Base-by-base conservation (phyloP, 2,888 invertebrate species). In the Nysson spinosus region DNA sequence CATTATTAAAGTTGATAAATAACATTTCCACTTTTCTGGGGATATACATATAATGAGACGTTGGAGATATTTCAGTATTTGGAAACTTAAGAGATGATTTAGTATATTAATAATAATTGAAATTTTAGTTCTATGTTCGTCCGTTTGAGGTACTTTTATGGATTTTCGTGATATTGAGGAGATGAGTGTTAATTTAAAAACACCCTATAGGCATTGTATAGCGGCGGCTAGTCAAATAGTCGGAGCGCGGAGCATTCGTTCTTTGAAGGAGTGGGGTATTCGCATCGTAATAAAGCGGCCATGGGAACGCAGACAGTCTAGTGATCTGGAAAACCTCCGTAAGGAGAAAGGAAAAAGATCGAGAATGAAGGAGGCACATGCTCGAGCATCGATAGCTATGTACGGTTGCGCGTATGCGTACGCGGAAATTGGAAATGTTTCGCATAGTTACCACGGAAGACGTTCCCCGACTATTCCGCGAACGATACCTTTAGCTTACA, bases 381-480 rank as follows among this genome's bases (percentile, higher is more conserved):
- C 20, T 39, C 55, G 26, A 34, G 20, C 55, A 35, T 44, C 62
- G 58, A 66, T 54, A 30, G 62, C 30, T 49, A 51, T n/a, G n/a
- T n/a, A n/a, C n/a, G n/a, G n/a, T n/a, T n/a, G n/a, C 55, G 24
- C 56, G 46, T 47, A 51, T 56, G 46, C 50, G 50, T 56, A 54
- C 52, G 67, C 49, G 69, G 44, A 80, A 79, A 80, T 80, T 80
- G 77, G 71, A 80, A 79, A 80, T 79, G 73, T 75, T 73, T 67
- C 68, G 79, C 73, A 80, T 80, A 74, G 71, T 67, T 64, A 42
- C 54, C 39, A 43, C 43, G 19, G 46, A 16, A 46, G 37, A 42
- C 58, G 26, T 42, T 11, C 34, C 11, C 12, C 16, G 22, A 17
- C 9, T 32, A 32, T 50, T 46, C 30, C 24, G 46, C 24, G 37